phyloP scores from a whole-genome alignment of 1,140 invertebrate species.

The Hirudo medicinalis region DNA sequence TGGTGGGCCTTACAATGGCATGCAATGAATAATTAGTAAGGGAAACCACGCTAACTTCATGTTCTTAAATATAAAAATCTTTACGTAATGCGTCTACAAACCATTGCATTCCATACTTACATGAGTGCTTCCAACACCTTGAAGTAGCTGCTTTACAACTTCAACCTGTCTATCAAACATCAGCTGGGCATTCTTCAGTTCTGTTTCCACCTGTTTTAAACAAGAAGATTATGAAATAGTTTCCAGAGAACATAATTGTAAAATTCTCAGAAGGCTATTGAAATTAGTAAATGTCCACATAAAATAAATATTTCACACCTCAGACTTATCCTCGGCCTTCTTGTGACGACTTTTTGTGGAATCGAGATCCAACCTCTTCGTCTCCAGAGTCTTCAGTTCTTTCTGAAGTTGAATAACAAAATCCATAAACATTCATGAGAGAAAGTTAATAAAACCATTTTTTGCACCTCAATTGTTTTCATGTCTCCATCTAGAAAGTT shows the following conservation, averaged over 20 bases:
- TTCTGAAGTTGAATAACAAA: constrained; percentile 38
- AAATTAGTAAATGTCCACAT: background rate
- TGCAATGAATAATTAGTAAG: too few species aligned
- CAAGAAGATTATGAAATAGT: background rate
- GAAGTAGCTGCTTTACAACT: constrained; percentile 74
- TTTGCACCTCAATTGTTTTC: constrained; percentile 70
- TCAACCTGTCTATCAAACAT: constrained; percentile 87
- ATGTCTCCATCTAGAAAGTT: constrained; percentile 90
- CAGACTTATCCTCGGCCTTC: constrained; percentile 37
- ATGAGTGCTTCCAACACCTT: constrained; percentile 66
- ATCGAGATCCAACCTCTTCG: constrained; percentile 70
- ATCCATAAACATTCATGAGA: background rate
- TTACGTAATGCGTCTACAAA: too few species aligned
- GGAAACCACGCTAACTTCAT: too few species aligned
- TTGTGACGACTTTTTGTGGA: constrained; percentile 74
- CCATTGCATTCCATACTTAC: constrained; percentile 33
- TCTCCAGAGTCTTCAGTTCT: constrained; percentile 47
- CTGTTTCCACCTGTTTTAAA: constrained; percentile 77
- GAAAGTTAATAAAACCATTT: background rate
- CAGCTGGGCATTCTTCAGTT: constrained; percentile 70
- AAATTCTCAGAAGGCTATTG: background rate
- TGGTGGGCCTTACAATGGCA: constrained; percentile 58
- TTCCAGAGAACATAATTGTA: background rate
- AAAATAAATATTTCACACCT: background rate
- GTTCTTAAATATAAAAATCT: too few species aligned